These are phyloP conservation scores for Bradypus variegatus DNA, from an alignment of 2,797 vertebrate species.

Conservation along the genomic window DNA sequence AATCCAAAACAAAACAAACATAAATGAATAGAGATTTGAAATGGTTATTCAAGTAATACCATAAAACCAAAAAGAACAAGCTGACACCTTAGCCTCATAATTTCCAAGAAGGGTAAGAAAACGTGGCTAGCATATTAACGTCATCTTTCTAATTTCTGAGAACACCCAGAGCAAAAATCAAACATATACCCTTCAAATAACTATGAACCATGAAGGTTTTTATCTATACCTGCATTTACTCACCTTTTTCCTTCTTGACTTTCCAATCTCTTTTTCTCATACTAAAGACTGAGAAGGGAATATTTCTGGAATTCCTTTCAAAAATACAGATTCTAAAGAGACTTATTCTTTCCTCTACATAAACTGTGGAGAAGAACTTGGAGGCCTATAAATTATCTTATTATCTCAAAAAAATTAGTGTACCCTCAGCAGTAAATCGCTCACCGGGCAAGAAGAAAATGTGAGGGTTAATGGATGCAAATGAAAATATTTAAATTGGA, in stretches of 20 bases:
- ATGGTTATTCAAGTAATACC: not conserved
- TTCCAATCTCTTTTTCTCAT: not conserved
- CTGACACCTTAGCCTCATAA: not conserved
- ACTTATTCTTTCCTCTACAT: slow-evolving; percentile 6
- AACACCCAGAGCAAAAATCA: not conserved
- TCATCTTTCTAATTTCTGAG: slow-evolving; percentile 4
- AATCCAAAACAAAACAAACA: slow-evolving; percentile 51
- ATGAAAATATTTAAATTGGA: slow-evolving; percentile 19
- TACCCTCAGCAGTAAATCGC: not conserved
- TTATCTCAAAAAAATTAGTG: slow-evolving; percentile 20
- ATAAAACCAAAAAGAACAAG: not conserved
- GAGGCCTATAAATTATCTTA: not conserved
- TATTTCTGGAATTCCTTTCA: not conserved
- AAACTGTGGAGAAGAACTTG: not conserved
- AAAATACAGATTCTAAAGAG: slow-evolving; percentile 8
- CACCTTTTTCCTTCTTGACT: not conserved
- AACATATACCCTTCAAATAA: not conserved
- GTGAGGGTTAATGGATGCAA: not conserved
- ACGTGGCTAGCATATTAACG: not conserved
- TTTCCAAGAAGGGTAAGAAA: slow-evolving; percentile 20
- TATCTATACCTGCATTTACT: not conserved
- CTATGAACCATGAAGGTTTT: not conserved
- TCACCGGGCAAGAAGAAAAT: not conserved
- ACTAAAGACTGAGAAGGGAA: not conserved
- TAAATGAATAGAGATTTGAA: not conserved